Conservation (phyloP, 2,888 invertebrate genomes). For the Ellobium chinense region DNA sequence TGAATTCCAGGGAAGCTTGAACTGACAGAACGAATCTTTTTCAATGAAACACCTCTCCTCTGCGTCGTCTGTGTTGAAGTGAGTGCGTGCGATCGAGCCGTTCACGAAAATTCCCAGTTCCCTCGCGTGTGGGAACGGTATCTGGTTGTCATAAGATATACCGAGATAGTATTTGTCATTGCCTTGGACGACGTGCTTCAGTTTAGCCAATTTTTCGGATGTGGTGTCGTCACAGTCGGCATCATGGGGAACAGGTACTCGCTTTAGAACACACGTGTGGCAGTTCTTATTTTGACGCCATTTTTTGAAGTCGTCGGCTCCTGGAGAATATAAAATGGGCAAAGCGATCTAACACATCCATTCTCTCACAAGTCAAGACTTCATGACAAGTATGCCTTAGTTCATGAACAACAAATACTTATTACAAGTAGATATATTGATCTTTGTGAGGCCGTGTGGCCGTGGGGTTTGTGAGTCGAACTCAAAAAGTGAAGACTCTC, state of each 20-base stretch:
- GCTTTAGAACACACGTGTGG: neutral
- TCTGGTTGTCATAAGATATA: neutral
- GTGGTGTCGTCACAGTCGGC: neutral
- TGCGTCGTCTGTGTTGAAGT: conserved; percentile 10
- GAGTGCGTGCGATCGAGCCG: conserved; percentile 14
- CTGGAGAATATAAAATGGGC: neutral
- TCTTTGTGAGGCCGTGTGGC: no score
- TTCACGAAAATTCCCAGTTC: neutral
- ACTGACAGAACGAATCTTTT: neutral
- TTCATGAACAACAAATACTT: no score
- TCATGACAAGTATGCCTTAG: no score
- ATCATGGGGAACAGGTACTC: neutral
- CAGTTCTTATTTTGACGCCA: conserved; percentile 16
- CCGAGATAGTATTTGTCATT: conserved; percentile 17
- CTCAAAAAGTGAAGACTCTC: no score
- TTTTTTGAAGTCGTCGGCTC: conserved; percentile 9
- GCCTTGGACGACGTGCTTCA: neutral
- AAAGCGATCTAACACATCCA: neutral
- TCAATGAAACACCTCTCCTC: neutral
- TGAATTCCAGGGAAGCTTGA: conserved; percentile 22
- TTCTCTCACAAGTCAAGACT: no score
- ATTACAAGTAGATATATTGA: no score
- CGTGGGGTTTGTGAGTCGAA: no score
- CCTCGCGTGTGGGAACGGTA: neutral
- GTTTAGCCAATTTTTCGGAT: neutral